phyloP scores from a whole-genome alignment of 2,113 vertebrate species.

The Mustelus asterias region DNA sequence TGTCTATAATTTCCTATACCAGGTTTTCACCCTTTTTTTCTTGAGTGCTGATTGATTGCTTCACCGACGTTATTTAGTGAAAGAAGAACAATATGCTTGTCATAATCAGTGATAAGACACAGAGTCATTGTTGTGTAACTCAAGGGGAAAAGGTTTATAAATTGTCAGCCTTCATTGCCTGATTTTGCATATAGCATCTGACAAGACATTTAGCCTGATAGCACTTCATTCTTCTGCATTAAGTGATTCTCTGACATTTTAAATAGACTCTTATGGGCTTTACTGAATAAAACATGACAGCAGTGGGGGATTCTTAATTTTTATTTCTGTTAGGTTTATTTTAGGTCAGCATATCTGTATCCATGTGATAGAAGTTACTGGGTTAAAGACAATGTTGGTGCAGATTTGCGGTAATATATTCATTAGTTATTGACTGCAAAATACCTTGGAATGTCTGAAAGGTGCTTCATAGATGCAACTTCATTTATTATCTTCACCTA shows the following conservation, averaged over 20 bases:
- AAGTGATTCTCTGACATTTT: not conserved
- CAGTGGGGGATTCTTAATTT: not conserved
- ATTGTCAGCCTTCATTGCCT: not conserved
- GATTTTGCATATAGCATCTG: not conserved
- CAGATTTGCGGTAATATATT: not conserved
- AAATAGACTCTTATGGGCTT: not conserved
- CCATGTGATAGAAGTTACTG: not conserved
- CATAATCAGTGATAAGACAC: not conserved
- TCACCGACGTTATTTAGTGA: not conserved
- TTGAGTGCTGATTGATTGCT: not conserved
- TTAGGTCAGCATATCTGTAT: not conserved
- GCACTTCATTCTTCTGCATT: not conserved
- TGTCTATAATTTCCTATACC: not conserved
- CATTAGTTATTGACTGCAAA: no score
- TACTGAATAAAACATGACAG: not conserved
- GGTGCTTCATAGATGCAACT: not conserved
- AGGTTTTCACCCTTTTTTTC: no score
- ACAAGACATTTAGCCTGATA: not conserved
- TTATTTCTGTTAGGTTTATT: not conserved
- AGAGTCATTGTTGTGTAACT: not conserved
- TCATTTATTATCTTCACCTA: not conserved
- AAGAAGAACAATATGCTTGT: slow-evolving; percentile 3
- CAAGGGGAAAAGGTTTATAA: not conserved
- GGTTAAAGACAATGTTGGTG: not conserved
- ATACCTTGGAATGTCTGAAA: not conserved